Base-by-base conservation (phyloP, 2,113 vertebrate species). In the Anoplopoma fimbria region DNA sequence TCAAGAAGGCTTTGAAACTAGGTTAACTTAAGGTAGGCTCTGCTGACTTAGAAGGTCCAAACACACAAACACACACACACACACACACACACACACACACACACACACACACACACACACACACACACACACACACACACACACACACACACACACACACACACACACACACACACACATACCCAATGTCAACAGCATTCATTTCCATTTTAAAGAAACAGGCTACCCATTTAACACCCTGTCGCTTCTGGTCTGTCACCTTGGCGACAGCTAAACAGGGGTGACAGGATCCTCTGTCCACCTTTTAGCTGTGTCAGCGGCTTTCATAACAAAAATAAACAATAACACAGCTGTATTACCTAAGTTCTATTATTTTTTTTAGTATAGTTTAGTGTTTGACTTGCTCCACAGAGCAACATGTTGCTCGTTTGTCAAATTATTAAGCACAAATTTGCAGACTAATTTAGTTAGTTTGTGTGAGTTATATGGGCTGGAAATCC, bases 21-120 rank as follows among this genome's bases (percentile, higher is more conserved):
- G 92, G 89, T 91, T 92, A 92, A 87, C 75, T 92, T 91, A 85
- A 92, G 91, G 88, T 92, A 75, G 82, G 63, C 81, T 87, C 55
- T 65, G 45, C 80, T 77, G 81, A 69, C 63, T 84, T 84, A 61
- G 67, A 81, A 74, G 67, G 65, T 81, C 81, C 71, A 71, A 75
- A 67, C 70, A 74, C 47, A 74, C 68, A 77, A 29, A 29, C 6
- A 77, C 36, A 67, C 70, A 76, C 47, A 77, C 68, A 77, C 33
- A 29, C 6, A 77, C 36, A 42, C n/a, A n/a, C n/a, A n/a, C n/a
- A n/a, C n/a, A n/a, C n/a, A n/a, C n/a, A n/a, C n/a, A n/a, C n/a
- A n/a, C n/a, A n/a, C n/a, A n/a, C n/a, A n/a, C n/a, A n/a, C n/a
- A n/a, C n/a, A n/a, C 69, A 71, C 77, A 67, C 70, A 74, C 47